Evolutionary conservation across 2,888 invertebrate genomes (phyloP), one percentile per base, ranked within the genome.

Genomic region (Gandaritis pyraliata): DNA sequence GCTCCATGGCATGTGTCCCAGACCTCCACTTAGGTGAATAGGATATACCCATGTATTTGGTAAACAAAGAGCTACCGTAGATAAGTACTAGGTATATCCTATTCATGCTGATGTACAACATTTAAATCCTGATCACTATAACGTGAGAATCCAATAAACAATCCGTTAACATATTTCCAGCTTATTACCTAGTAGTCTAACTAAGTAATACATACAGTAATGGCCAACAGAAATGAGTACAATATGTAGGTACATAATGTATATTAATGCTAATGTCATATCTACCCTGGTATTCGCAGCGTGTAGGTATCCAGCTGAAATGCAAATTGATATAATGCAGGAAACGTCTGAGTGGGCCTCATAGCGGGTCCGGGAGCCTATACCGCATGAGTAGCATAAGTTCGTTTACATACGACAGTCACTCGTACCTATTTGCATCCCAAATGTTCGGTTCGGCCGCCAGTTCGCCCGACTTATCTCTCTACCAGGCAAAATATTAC

Each of bases 241-340:
- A 67, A 61, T 64, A 65, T 66, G 64, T 71, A 69, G 64, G n/a
- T n/a, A n/a, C n/a, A n/a, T n/a, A n/a, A 64, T 69, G 62, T 63
- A 61, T 63, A 69, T 67, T 66, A 67, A 73, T 73, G 71, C 70
- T 71, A 72, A 70, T 69, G 68, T 71, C 72, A 73, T 69, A 71
- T 71, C 69, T 68, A 71, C 69, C 68, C 66, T 61, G 69, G 69
- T 69, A 72, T 66, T 63, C 64, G 52, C 56, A 51, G 63, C 69
- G 68, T 66, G 65, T 68, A 68, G 64, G 68, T 70, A 70, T 70
- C 66, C 83, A 84, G 80, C 85, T 89, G 89, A 89, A 91, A 91
- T 91, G 89, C 91, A 91, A 91, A 91, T 91, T 88, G 85, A 86
- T 90, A 90, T 91, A 91, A 90, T 88, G 90, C 90, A 90, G 91